phyloP scores from a whole-genome alignment of 2,113 vertebrate genomes.

The Piprites chloris region DNA sequence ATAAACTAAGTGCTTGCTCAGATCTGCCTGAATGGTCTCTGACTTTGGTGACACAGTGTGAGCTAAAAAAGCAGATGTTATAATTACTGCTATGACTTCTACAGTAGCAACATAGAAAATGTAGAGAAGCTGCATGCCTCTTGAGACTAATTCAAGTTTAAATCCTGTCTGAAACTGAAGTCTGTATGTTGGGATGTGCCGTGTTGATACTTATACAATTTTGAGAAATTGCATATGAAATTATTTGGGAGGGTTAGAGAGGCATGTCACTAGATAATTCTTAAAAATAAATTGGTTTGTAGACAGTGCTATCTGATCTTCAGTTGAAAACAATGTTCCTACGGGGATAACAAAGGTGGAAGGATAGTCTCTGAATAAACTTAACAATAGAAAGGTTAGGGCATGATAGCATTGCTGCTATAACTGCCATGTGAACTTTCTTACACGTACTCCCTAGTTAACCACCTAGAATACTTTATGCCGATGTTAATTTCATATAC shows the following conservation, averaged over 20 bases:
- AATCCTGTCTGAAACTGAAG: not conserved
- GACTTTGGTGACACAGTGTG: too few species aligned
- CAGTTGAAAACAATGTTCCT: not conserved
- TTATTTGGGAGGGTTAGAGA: not conserved
- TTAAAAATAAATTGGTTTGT: not conserved
- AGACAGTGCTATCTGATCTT: not conserved
- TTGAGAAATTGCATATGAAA: not conserved
- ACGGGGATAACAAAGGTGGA: not conserved
- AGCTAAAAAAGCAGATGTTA: not conserved
- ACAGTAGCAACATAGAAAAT: not conserved
- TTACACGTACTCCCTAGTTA: not conserved
- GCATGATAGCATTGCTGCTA: not conserved
- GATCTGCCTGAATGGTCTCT: not conserved
- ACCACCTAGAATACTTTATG: not conserved
- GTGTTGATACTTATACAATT: not conserved
- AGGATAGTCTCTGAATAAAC: not conserved
- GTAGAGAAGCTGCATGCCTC: not conserved
- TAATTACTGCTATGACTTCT: not conserved
- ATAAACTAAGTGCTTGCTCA: not conserved
- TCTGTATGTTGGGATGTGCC: not conserved
- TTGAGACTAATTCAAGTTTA: not conserved
- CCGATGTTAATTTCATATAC: not conserved
- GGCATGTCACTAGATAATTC: not conserved
- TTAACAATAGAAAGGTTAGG: not conserved
- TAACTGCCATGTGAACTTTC: not conserved